phyloP scores from a whole-genome alignment of 2,113 vertebrate genomes.

The Crocuta crocuta region DNA sequence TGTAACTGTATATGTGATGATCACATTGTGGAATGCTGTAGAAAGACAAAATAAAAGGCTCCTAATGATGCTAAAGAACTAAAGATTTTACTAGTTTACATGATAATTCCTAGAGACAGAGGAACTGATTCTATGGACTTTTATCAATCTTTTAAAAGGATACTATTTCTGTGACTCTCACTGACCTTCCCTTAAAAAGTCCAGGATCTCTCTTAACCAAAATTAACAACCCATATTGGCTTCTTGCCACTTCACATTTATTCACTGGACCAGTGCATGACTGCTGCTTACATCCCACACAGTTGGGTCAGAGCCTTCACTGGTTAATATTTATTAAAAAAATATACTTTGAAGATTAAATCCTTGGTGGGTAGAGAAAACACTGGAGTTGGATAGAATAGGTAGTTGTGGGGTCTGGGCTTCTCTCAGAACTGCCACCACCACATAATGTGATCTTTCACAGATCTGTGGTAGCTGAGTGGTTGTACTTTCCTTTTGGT shows the following conservation, averaged over 20 bases:
- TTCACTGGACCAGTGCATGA: slow-evolving; percentile 47
- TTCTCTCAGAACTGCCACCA: not conserved
- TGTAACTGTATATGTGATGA: not conserved
- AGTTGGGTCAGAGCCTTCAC: slow-evolving; percentile 43
- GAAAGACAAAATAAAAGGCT: slow-evolving; percentile 25
- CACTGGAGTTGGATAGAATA: not conserved
- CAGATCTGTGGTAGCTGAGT: not conserved
- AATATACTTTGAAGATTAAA: slow-evolving; percentile 66
- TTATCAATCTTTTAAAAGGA: slow-evolving; percentile 36
- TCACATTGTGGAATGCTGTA: not conserved
- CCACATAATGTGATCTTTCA: slow-evolving; percentile 31
- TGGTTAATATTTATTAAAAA: slow-evolving; percentile 74
- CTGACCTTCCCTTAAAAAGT: not conserved
- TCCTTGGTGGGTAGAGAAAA: slow-evolving; percentile 46
- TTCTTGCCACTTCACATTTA: slow-evolving; percentile 58
- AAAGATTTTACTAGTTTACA: not conserved
- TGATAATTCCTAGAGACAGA: not conserved
- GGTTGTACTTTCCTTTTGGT: not conserved
- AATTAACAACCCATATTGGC: slow-evolving; percentile 59
- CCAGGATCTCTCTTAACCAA: slow-evolving; percentile 17
- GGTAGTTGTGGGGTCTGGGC: not conserved
- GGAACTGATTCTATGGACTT: not conserved
- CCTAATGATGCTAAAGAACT: not conserved
- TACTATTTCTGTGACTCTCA: slow-evolving; percentile 16
- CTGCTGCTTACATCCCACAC: slow-evolving; percentile 57